Percentiles rank a stretch among this genome's conserved stretches.
These are phyloP conservation scores for Scaptomyza polygonia DNA, from an alignment of 2,888 invertebrate species.

Conservation along the genomic window DNA sequence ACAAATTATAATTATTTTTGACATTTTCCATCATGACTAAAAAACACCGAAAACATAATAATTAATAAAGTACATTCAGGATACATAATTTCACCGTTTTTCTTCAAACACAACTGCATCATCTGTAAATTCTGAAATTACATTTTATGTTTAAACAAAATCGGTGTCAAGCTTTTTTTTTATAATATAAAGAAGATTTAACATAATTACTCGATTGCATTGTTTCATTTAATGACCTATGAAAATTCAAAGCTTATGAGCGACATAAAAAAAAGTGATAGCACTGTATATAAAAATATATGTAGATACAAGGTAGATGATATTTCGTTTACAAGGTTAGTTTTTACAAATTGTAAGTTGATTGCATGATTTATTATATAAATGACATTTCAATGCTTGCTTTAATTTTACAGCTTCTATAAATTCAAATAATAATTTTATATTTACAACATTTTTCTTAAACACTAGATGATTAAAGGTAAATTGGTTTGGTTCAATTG, in stretches of 20 bases:
- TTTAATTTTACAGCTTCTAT: background rate
- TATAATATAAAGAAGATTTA: background rate
- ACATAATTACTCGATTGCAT: background rate
- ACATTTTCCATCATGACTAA: background rate
- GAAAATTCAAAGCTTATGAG: background rate
- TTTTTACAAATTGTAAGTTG: background rate
- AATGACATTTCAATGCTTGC: background rate
- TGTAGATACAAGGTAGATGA: background rate
- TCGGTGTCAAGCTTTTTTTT: background rate
- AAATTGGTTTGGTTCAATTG: slow-evolving; percentile 80
- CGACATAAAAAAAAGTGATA: background rate
- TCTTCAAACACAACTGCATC: background rate
- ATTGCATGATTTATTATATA: background rate
- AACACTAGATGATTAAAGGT: background rate
- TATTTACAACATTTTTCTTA: background rate
- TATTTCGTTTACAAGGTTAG: background rate
- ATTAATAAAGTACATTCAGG: background rate
- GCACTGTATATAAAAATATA: background rate
- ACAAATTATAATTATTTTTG: background rate
- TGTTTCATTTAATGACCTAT: background rate
- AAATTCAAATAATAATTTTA: background rate
- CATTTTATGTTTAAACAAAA: background rate
- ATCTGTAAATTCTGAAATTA: background rate
- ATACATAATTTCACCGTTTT: background rate
- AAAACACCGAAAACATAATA: background rate